Evolutionary conservation across 2,113 vertebrate genomes (phyloP).

Genomic region (Tapirus terrestris): DNA sequence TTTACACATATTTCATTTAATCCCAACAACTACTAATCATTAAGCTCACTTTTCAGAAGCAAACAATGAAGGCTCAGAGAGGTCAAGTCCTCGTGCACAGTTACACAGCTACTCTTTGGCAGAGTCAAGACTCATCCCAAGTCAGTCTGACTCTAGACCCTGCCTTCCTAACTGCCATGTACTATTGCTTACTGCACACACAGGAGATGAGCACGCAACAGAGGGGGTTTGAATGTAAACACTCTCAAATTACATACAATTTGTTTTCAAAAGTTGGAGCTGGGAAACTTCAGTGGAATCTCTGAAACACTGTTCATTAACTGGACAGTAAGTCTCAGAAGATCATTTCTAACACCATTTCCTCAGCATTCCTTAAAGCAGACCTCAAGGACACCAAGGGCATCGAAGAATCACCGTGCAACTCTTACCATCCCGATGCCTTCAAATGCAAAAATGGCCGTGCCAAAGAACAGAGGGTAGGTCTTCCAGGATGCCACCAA

Average conservation of each 20-base stretch:
- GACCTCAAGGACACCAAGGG: not conserved
- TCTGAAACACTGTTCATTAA: not conserved
- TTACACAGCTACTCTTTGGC: not conserved
- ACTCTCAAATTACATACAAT: not conserved
- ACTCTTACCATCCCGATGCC: slow-evolving; percentile 96
- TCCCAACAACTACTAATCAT: not conserved
- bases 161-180: not conserved
- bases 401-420: not conserved
- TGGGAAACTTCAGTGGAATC: not conserved
- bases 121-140: not conserved
- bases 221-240: not conserved
- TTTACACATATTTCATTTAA: not conserved
- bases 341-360: not conserved
- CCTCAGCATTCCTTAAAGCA: not conserved
- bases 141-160: not conserved
- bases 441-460: slow-evolving; percentile 97
- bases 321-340: not conserved
- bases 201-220: not conserved
- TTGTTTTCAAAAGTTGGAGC: not conserved
- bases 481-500: slow-evolving; percentile 90
- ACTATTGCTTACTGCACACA: too few relatives aligned
- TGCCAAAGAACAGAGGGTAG: slow-evolving; percentile 98
- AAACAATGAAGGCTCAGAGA: not conserved
- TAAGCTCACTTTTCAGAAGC: not conserved
- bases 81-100: not conserved